These are phyloP conservation scores for Wasmannia auropunctata DNA, from an alignment of 1,140 invertebrate species.

Conservation along the genomic window DNA sequence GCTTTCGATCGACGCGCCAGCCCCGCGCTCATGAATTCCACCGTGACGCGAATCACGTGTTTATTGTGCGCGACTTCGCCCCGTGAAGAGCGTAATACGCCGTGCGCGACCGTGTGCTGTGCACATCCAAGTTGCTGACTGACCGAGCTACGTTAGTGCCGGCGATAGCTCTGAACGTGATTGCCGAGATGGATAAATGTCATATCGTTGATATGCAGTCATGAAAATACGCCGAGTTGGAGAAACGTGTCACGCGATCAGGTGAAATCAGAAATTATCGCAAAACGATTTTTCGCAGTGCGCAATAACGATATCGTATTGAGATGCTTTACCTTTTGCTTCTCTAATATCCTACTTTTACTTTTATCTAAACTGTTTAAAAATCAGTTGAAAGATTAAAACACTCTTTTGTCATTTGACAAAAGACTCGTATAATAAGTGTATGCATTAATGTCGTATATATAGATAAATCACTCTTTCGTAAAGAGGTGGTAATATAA, in stretches of 20 bases:
- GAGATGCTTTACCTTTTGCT: background rate
- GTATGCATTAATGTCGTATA: background rate
- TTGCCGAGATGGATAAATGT: constrained; percentile 19
- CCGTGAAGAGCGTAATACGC: constrained; percentile 7
- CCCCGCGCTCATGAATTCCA: constrained; percentile 47
- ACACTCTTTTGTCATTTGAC: background rate
- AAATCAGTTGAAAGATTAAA: background rate
- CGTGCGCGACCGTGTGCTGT: background rate
- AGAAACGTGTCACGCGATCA: constrained; percentile 11
- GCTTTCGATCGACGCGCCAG: constrained; percentile 56
- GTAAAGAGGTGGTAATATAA: background rate
- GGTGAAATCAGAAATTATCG: constrained; percentile 10
- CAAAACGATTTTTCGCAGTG: background rate
- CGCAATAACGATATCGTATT: background rate
- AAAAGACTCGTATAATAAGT: background rate
- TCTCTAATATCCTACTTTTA: background rate
- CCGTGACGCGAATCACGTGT: constrained; percentile 66
- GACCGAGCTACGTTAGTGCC: constrained; percentile 7
- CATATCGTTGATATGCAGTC: constrained; percentile 25
- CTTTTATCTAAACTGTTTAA: background rate
- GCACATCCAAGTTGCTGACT: background rate
- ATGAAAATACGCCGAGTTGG: background rate
- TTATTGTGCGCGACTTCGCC: constrained; percentile 38
- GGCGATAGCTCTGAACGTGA: constrained; percentile 4
- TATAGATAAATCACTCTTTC: background rate